Conservation (phyloP, 2,113 vertebrate species). For the Lonchura striata region DNA sequence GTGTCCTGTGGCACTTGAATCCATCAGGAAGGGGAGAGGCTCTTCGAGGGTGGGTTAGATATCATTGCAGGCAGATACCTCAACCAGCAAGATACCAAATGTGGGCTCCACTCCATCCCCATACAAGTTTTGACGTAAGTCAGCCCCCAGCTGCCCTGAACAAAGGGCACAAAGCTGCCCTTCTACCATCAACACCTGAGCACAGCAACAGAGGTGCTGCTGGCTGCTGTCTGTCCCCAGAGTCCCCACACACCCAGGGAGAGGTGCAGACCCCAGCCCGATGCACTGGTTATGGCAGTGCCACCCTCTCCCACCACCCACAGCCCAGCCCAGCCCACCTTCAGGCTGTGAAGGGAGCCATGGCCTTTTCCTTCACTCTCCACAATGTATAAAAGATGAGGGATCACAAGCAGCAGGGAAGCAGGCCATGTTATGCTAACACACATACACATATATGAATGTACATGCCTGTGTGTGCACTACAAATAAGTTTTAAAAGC, state of each 20-base stretch:
- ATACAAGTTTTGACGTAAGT: not conserved
- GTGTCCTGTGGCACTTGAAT: not conserved
- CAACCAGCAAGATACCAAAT: not conserved
- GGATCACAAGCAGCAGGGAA: not conserved
- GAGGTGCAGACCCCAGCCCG: not conserved
- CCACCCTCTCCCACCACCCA: not conserved
- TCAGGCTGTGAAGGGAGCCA: not conserved
- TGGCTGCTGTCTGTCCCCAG: not conserved
- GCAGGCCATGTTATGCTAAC: not conserved
- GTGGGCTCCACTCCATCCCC: fast-evolving
- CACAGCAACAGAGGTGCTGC: not conserved
- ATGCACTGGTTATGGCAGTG: not conserved
- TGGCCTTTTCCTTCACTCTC: not conserved
- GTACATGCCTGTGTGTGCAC: fast-evolving
- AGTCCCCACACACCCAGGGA: fast-evolving
- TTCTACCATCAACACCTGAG: not conserved
- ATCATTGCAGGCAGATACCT: not conserved
- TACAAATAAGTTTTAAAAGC: not conserved
- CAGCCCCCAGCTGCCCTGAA: not conserved
- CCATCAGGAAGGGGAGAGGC: not conserved
- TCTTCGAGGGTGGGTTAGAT: fast-evolving
- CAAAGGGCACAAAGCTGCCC: not conserved
- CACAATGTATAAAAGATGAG: fast-evolving
- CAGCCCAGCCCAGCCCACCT: not conserved
- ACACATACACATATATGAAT: fast-evolving